Base-by-base conservation (phyloP, 2,888 invertebrate genomes). In the Scotopteryx bipunctaria region DNA sequence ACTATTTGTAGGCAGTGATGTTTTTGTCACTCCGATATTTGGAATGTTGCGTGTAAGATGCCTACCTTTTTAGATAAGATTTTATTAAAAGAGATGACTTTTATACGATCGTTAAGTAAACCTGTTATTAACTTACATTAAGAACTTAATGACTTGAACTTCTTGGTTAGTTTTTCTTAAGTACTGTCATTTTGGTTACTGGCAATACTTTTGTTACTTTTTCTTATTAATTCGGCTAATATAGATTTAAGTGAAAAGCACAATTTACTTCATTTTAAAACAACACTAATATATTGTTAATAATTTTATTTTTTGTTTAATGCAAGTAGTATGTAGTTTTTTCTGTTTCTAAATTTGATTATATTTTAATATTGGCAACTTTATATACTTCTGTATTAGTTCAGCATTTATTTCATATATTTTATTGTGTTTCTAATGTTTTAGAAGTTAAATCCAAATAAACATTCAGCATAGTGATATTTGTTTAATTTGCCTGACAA, bases 21-120 rank as follows among this genome's bases (percentile, higher is more conserved):
- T 75, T 79, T 79, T 81, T 79, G 54, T 54, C 54, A 44, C 47
- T 48, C 54, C 43, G 13, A 47, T 53, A 48, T 48, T 54, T 48
- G 44, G 43, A 54, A 75, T 75, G 78, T 80, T 81, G 66, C 72
- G 61, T 76, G 75, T 86, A 78, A 74, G 73, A 78, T 80, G 74
- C 86, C 79, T 83, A 78, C 71, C 85, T 86, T 87, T 85, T 87
- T 86, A 87, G 86, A 86, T 89, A 90, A 89, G 85, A 83, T 80
- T 53, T 87, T 88, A 89, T 83, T 85, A 82, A 51, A 81, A 90
- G 86, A 88, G 86, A 83, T 79, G 78, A 87, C 89, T 90, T 90
- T 89, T 89, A 90, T 90, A 90, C 89, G 86, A 88, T 83, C 83
- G 89, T 90, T 89, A 86, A 86, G 87, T 83, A 57, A 80, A 83